These are phyloP conservation scores for Acrocera orbiculus DNA, from an alignment of 2,888 invertebrate species.

Conservation along the genomic window DNA sequence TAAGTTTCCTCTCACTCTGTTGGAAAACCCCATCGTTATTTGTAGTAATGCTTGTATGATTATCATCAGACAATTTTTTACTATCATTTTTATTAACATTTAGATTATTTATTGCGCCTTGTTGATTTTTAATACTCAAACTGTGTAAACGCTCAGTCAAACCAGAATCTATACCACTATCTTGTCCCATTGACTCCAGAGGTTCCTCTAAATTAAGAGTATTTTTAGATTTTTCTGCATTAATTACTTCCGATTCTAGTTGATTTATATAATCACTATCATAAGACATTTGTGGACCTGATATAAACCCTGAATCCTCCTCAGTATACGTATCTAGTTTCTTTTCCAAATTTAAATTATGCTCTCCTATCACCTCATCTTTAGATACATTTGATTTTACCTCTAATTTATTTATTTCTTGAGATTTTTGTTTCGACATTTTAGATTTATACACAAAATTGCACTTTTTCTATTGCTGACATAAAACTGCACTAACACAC, in stretches of 20 bases:
- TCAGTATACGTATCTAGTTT: too few relatives aligned
- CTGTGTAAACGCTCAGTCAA: conserved; percentile 45
- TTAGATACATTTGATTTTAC: too few relatives aligned
- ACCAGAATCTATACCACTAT: conserved; percentile 24
- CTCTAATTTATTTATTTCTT: too few relatives aligned
- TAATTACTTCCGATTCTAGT: neutral
- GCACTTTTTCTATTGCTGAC: too few relatives aligned
- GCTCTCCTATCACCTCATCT: too few relatives aligned
- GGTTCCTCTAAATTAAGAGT: neutral
- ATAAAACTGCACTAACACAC: too few relatives aligned
- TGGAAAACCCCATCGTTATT: conserved; percentile 7
- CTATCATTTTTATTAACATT: conserved; percentile 3
- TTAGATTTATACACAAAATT: too few relatives aligned
- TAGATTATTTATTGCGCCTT: conserved; percentile 12
- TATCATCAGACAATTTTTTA: neutral
- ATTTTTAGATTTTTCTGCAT: neutral
- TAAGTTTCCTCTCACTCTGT: conserved; percentile 10
- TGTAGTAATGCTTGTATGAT: conserved; percentile 10
- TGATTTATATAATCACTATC: conserved; percentile 7
- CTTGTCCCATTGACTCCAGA: too few relatives aligned
- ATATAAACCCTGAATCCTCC: conserved; percentile 36
- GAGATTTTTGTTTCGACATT: too few relatives aligned
- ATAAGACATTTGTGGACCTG: conserved; percentile 28
- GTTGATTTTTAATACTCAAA: conserved; percentile 33
- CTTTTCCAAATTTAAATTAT: too few relatives aligned